A percentile compares a stretch with the other conserved stretches of the same genome.
These are phyloP conservation scores for Balaenoptera acutorostrata DNA, from an alignment of 2,113 vertebrate species.

Conservation along the genomic window DNA sequence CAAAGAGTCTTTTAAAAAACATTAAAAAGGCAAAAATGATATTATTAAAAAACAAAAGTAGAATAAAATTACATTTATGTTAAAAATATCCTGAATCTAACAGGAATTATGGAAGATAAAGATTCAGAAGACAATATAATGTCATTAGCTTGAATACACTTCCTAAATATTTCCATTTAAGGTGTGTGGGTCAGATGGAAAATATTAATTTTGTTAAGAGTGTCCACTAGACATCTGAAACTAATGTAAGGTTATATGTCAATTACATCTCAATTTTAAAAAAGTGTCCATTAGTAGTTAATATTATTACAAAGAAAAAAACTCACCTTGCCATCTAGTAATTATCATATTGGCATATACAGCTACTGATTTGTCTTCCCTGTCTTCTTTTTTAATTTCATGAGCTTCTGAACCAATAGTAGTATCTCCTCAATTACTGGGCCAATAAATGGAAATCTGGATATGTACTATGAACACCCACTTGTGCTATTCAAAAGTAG, in stretches of 20 bases:
- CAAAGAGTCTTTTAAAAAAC: not conserved
- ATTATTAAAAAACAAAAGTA: not conserved
- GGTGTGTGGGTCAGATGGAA: not conserved
- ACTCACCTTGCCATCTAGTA: not conserved
- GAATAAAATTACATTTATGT: not conserved
- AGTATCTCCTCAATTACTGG: not conserved
- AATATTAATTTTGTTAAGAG: not conserved
- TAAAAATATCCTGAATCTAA: not conserved
- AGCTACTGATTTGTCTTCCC: not conserved
- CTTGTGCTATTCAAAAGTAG: not conserved
- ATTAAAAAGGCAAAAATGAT: not conserved
- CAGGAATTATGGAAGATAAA: not conserved
- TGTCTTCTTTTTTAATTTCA: not conserved
- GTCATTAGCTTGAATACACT: not conserved
- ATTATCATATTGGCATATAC: too few relatives aligned
- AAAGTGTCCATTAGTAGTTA: not conserved
- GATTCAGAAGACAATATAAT: slow-evolving; percentile 1
- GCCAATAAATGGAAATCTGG: not conserved
- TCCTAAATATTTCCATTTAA: not conserved
- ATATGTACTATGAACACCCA: not conserved
- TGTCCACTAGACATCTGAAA: not conserved
- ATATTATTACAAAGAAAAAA: not conserved
- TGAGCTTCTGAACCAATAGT: not conserved
- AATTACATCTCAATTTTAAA: not conserved
- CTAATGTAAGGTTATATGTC: not conserved